phyloP scores from a whole-genome alignment of 2,888 invertebrate genomes.

The Euzophera pinguis region DNA sequence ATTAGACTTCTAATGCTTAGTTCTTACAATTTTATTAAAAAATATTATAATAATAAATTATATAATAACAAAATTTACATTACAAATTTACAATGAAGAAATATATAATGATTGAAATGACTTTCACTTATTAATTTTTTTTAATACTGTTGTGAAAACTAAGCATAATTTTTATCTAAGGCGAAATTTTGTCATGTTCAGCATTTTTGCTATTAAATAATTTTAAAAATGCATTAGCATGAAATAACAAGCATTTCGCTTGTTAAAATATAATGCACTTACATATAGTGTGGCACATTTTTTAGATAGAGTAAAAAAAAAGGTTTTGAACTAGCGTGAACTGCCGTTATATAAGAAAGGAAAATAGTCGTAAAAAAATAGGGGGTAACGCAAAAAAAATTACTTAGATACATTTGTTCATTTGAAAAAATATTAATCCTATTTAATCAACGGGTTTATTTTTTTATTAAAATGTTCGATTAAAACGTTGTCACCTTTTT shows the following conservation, averaged over 20 bases:
- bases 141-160: slow-evolving; percentile 48
- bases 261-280: slow-evolving; percentile 66
- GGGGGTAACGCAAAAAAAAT: too few relatives aligned
- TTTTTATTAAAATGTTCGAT: too few relatives aligned
- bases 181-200: slow-evolving; percentile 35
- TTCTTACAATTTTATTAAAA: slow-evolving; percentile 46
- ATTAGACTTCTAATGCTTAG: slow-evolving; percentile 53
- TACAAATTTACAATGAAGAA: neutral
- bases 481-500: too few relatives aligned
- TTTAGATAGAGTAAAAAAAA: slow-evolving; percentile 52
- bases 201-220: slow-evolving; percentile 49
- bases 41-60: slow-evolving; percentile 9
- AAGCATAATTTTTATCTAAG: slow-evolving; percentile 51
- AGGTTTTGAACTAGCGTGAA: slow-evolving; percentile 56
- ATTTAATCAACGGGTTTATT: too few relatives aligned
- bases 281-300: slow-evolving; percentile 58
- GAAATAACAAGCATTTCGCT: slow-evolving; percentile 38
- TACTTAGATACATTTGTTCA: too few relatives aligned
- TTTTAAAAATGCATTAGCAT: slow-evolving; percentile 16
- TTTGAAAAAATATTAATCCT: too few relatives aligned
- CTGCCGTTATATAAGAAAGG: slow-evolving; percentile 49
- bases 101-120: neutral
- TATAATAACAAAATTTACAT: slow-evolving; percentile 10
- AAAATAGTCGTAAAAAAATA: slow-evolving; percentile 15
- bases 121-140: neutral